These are phyloP conservation scores for Zapus hudsonius DNA, from an alignment of 2,113 vertebrate genomes.

Conservation along the genomic window DNA sequence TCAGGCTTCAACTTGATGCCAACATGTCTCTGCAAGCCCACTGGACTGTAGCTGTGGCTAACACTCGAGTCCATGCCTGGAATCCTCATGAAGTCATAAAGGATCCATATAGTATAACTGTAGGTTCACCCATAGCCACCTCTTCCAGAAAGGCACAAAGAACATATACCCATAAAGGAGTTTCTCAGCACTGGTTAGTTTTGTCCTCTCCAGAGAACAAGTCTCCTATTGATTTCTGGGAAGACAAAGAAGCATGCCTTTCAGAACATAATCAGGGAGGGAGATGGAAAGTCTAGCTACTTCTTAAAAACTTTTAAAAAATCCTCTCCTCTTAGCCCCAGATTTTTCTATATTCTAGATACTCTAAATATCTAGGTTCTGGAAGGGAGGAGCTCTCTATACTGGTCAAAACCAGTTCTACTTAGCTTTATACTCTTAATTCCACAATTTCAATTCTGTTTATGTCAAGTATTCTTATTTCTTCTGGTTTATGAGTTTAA, in stretches of 20 bases:
- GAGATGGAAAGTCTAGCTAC: neutral
- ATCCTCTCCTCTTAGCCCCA: neutral
- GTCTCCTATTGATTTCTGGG: neutral
- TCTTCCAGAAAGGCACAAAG: neutral
- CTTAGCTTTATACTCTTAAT: neutral
- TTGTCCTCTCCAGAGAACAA: neutral
- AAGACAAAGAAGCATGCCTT: accelerated
- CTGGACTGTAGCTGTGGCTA: neutral
- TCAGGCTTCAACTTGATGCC: neutral
- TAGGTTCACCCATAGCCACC: neutral
- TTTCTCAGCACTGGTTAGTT: neutral
- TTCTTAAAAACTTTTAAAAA: neutral
- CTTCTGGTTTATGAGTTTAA: neutral
- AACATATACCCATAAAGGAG: neutral
- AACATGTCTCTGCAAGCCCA: neutral
- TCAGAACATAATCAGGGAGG: neutral
- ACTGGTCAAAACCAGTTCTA: neutral
- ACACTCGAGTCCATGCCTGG: neutral
- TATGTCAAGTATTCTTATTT: neutral
- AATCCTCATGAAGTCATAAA: neutral
- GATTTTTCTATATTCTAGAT: neutral
- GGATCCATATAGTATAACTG: neutral
- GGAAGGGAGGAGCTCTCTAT: neutral
- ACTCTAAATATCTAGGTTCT: neutral
- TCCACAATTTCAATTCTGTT: neutral